Evolutionary conservation across 2,113 vertebrate species (phyloP), one percentile per base, ranked within the genome.

Genomic region (Corapipo altera): DNA sequence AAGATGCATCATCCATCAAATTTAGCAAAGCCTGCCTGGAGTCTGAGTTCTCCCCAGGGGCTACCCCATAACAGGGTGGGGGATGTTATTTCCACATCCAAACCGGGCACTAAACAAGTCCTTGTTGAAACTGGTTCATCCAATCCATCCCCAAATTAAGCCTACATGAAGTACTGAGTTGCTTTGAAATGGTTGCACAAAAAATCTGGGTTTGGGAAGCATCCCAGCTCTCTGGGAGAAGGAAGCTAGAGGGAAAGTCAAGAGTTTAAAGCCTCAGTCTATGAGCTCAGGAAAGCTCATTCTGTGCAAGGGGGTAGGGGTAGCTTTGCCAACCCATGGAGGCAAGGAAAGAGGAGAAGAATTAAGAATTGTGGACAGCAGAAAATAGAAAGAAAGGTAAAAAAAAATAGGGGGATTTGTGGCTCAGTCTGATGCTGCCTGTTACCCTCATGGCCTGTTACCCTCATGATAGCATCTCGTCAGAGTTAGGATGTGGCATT

Each of bases 121-220:
- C 39, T 21, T 28, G 0, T 7, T 51, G 16, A 74, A 78, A 48
- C 3, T 0, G 1, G 22, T 55, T 27, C 1, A 26, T 52, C 19
- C 32, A 48, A 70, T 27, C 30, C 32, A 67, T 28, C 28, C 20
- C 12, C 1, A 15, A 0, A 28, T 62, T 55, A 72, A 77, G 28
- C 18, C 26, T 41, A 8, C 5, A 5, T 0, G 4, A 44, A n/a
- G 8, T 33, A 55, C 15, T 5, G 9, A 70, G 9, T 11, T 41
- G 15, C 41, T 71, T 59, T 51, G 46, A 70, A 72, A 48, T 4
- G 4, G 10, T 7, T 58, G 27, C 48, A 27, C 14, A n/a, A 30
- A 64, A 80, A 85, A 48, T 3, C 22, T 55, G 44, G 41, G 8
- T 55, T 44, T 75, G 52, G 22, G n/a, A 59, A 70, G n/a, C 58